These are phyloP conservation scores for Apodemia zela DNA, from an alignment of 2,888 invertebrate genomes.

Conservation along the genomic window DNA sequence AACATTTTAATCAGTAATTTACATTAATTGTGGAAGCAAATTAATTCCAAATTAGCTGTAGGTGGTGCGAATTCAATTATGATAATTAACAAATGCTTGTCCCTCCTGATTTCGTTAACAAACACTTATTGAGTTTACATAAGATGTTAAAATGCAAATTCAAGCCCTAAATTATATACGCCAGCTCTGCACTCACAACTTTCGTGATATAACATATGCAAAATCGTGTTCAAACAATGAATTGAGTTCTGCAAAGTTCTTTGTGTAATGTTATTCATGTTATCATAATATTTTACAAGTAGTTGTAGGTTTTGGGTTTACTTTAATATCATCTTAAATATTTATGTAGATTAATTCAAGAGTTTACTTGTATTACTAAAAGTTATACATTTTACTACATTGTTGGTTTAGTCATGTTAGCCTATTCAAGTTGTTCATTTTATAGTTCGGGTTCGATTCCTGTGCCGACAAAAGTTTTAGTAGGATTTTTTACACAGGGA, in stretches of 20 bases:
- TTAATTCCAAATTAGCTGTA: slow-evolving; percentile 43
- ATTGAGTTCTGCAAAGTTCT: slow-evolving; percentile 16
- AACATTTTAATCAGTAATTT: slow-evolving; percentile 51
- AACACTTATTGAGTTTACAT: slow-evolving; percentile 23
- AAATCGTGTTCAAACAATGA: slow-evolving; percentile 16
- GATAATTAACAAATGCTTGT: slow-evolving; percentile 30
- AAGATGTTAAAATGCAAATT: slow-evolving; percentile 22
- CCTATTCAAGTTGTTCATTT: too few relatives aligned
- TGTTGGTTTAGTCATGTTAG: too few relatives aligned
- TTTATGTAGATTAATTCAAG: too few relatives aligned
- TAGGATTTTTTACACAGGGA: too few relatives aligned
- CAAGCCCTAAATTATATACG: slow-evolving; percentile 17
- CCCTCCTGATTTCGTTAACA: slow-evolving; percentile 28
- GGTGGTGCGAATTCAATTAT: slow-evolving; percentile 33
- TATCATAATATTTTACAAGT: slow-evolving; percentile 19
- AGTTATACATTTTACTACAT: too few relatives aligned
- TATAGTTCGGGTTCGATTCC: too few relatives aligned
- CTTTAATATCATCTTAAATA: background rate
- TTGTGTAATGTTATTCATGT: slow-evolving; percentile 15
- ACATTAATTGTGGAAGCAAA: slow-evolving; percentile 38
- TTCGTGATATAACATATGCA: slow-evolving; percentile 6
- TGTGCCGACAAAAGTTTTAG: too few relatives aligned
- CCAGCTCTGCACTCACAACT: slow-evolving; percentile 13
- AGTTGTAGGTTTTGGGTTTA: background rate
- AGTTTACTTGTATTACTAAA: too few relatives aligned